These are phyloP conservation scores for Sula dactylatra DNA, from an alignment of 2,113 vertebrate genomes.

Conservation along the genomic window DNA sequence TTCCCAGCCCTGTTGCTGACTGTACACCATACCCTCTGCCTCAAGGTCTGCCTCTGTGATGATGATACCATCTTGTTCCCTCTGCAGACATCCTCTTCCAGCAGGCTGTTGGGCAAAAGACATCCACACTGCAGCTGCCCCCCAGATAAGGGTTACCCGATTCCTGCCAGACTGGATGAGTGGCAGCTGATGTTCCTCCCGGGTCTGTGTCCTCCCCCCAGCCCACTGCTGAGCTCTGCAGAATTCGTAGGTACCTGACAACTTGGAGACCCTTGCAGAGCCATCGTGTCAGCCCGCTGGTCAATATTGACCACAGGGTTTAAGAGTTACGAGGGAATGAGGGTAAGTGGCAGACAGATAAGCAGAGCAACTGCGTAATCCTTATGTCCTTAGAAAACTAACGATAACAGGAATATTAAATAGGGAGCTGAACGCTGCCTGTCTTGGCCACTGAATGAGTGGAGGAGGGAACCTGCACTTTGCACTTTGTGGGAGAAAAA, in stretches of 20 bases:
- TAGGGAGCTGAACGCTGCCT: not conserved
- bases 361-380: rapidly evolving
- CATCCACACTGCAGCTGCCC: not conserved
- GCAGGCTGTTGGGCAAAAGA: not conserved
- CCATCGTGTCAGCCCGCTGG: not conserved
- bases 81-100: not conserved
- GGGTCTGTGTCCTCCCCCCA: not conserved
- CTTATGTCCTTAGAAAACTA: not conserved
- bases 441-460: not conserved
- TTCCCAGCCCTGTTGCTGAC: not conserved
- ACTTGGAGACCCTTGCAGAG: not conserved
- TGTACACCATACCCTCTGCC: not conserved
- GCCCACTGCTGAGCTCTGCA: not conserved
- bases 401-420: not conserved
- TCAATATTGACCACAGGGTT: not conserved
- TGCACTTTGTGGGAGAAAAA: rapidly evolving
- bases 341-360: not conserved
- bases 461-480: rapidly evolving
- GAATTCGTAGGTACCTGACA: not conserved
- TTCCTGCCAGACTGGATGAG: not conserved
- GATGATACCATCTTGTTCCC: not conserved
- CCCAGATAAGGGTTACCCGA: rapidly evolving
- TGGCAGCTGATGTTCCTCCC: not conserved
- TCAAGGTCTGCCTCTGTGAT: not conserved
- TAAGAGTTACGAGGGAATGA: not conserved